A percentile compares a stretch with the other conserved stretches of the same genome.
Conservation (phyloP, 2,113 vertebrate species). For the Indri indri region DNA sequence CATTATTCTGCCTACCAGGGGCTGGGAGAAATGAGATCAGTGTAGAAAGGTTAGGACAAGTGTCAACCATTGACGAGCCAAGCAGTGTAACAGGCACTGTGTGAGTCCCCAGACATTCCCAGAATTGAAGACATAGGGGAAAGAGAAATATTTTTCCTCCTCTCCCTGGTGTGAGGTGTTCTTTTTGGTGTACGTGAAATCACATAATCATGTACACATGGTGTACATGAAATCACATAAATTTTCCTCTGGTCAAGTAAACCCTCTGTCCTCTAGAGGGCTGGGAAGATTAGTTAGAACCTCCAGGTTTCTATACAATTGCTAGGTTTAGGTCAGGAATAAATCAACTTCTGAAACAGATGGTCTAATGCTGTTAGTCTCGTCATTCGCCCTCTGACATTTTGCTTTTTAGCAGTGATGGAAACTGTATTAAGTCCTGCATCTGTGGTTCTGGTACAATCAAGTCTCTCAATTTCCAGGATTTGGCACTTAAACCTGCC, state of each 20-base stretch:
- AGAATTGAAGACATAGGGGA: background rate
- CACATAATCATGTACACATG: background rate
- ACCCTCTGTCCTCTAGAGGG: background rate
- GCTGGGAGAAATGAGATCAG: background rate
- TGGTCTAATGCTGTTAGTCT: background rate
- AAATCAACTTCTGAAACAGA: background rate
- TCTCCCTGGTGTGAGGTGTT: background rate
- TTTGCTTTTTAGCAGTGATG: background rate
- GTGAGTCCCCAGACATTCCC: background rate
- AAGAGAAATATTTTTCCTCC: background rate
- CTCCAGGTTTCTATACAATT: background rate
- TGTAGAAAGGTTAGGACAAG: background rate
- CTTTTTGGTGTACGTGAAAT: background rate
- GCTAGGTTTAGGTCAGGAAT: background rate
- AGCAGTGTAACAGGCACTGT: background rate
- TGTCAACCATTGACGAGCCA: background rate
- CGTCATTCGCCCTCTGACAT: background rate
- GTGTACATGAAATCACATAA: background rate
- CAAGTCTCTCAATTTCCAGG: background rate
- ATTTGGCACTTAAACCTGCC: background rate
- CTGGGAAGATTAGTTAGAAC: background rate
- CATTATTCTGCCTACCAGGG: background rate
- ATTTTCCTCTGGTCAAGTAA: background rate
- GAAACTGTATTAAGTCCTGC: background rate
- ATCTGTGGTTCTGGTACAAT: background rate